phyloP scores from a whole-genome alignment of 2,888 invertebrate species.

The Microplitis manilae region DNA sequence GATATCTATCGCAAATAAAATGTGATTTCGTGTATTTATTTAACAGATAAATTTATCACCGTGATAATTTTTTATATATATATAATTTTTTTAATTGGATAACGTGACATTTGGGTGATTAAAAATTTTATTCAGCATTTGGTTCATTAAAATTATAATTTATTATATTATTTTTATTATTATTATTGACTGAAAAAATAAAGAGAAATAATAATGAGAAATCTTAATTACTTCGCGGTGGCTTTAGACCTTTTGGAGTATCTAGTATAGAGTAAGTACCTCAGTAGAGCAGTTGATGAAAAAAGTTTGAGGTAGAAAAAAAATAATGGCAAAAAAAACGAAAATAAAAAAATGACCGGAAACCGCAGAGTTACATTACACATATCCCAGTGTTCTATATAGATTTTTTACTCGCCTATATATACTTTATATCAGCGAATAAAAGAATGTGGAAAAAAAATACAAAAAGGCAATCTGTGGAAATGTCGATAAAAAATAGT shows the following conservation, averaged over 20 bases:
- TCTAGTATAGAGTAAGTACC: background rate
- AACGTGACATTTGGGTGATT: background rate
- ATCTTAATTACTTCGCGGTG: background rate
- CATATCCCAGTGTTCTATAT: background rate
- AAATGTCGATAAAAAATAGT: too few relatives aligned
- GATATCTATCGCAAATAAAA: background rate
- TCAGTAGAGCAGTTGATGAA: background rate
- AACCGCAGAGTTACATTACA: background rate
- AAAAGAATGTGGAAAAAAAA: too few relatives aligned
- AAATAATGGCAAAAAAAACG: too few relatives aligned
- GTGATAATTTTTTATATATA: too few relatives aligned
- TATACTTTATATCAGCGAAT: too few relatives aligned
- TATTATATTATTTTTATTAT: background rate
- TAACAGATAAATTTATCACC: constrained; percentile 1
- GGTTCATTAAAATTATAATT: background rate
- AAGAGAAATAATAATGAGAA: background rate
- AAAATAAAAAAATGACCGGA: background rate
- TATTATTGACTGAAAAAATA: background rate
- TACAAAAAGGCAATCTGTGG: too few relatives aligned
- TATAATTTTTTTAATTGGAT: background rate
- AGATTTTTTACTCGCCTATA: background rate
- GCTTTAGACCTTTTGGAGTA: background rate
- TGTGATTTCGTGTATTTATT: background rate
- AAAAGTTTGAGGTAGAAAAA: background rate
- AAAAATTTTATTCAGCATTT: background rate